These are phyloP conservation scores for Leptopilina myrica DNA, from an alignment of 2,888 invertebrate species.

Conservation along the genomic window DNA sequence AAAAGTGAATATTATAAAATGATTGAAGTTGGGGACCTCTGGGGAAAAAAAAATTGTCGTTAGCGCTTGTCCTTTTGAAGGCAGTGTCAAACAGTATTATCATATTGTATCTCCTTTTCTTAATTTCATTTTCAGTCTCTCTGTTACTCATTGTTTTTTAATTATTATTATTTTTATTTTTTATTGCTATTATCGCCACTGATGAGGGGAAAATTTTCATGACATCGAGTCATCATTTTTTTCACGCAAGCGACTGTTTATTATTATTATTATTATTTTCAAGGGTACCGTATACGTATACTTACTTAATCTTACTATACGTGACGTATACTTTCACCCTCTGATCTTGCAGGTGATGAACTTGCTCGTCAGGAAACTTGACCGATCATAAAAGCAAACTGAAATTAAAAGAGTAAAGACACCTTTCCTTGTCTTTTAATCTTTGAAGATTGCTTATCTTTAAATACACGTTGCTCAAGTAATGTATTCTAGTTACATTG, in stretches of 20 bases:
- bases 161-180: constrained; percentile 42
- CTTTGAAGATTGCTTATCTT: constrained; percentile 21
- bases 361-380: constrained; percentile 25
- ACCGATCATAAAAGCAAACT: constrained; percentile 31
- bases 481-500: constrained; percentile 1
- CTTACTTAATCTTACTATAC: constrained; percentile 26
- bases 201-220: constrained; percentile 46
- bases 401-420: constrained; percentile 24
- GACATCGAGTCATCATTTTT: constrained; percentile 35
- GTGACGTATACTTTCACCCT: constrained; percentile 24
- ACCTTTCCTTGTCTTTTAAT: constrained; percentile 22
- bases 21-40: too few relatives aligned
- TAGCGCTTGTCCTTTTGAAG: constrained; percentile 47
- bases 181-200: constrained; percentile 47
- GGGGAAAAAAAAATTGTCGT: constrained; percentile 8
- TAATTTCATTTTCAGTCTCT: constrained; percentile 44
- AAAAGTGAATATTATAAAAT: too few relatives aligned
- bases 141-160: constrained; percentile 45
- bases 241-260: neutral
- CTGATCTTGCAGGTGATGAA: constrained; percentile 20
- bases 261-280: neutral
- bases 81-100: constrained; percentile 71
- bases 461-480: neutral
- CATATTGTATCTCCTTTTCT: constrained; percentile 55
- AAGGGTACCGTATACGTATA: neutral